phyloP scores from a whole-genome alignment of 2,797 vertebrate species.

The Lerista edwardsae region DNA sequence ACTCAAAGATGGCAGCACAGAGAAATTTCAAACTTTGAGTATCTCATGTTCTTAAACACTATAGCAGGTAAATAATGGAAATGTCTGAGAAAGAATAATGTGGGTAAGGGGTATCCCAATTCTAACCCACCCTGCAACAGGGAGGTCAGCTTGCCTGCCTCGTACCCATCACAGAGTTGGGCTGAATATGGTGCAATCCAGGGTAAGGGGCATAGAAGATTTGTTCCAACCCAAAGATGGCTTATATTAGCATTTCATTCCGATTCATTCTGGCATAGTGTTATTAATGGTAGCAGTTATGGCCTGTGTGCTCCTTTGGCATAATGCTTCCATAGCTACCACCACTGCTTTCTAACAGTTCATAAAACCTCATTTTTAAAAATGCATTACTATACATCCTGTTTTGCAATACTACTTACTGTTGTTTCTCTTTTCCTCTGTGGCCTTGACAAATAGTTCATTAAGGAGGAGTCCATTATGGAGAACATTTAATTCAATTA shows the following conservation, averaged over 20 bases:
- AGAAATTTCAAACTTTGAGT: conserved; percentile 98
- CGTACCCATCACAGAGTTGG: too few species aligned
- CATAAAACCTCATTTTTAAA: not conserved
- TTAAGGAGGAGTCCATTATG: not conserved
- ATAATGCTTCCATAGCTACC: not conserved
- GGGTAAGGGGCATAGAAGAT: too few species aligned
- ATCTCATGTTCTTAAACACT: conserved; percentile 95
- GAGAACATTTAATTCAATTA: too few species aligned
- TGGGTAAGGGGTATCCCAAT: too few species aligned
- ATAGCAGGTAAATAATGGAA: conserved; percentile 81
- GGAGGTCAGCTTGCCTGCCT: too few species aligned
- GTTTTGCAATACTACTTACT: not conserved
- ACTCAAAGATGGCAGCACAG: conserved; percentile 97
- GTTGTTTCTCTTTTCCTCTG: not conserved
- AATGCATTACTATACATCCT: not conserved
- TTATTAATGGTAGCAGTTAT: not conserved
- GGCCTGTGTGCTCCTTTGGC: not conserved
- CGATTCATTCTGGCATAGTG: not conserved
- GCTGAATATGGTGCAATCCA: too few species aligned
- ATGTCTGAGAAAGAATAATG: conserved; percentile 2
- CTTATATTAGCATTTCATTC: too few species aligned
- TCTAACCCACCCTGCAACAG: too few species aligned
- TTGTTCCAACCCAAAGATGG: too few species aligned
- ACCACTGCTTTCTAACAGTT: not conserved
- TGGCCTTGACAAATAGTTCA: not conserved